A percentile compares a stretch with the other conserved stretches of the same genome.
phyloP scores from a whole-genome alignment of 2,113 vertebrate genomes.

The Hemiprocne comata region DNA sequence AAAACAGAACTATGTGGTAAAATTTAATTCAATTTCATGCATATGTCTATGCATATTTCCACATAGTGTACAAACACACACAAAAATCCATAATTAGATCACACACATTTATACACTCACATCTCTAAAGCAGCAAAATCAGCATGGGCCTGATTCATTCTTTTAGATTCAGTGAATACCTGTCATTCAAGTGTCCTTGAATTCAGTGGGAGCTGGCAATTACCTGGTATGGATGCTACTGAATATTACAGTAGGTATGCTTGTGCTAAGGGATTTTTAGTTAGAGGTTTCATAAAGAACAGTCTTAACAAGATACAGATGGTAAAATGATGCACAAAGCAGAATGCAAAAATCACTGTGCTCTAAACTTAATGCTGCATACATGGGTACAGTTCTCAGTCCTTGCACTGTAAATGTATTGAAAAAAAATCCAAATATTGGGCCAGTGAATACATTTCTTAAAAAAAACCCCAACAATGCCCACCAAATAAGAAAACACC shows the following conservation, averaged over 20 bases:
- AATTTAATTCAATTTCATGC: background rate
- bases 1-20: background rate
- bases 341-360: slow-evolving; percentile 14
- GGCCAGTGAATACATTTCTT: background rate
- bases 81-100: background rate
- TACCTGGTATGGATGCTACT: background rate
- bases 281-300: slow-evolving; percentile 37
- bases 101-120: background rate
- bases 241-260: slow-evolving; percentile 6
- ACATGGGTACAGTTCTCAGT: background rate
- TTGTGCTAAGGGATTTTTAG: background rate
- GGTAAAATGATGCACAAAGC: slow-evolving; percentile 27
- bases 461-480: background rate
- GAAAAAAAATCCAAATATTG: background rate
- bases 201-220: background rate
- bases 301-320: slow-evolving; percentile 52
- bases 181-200: background rate
- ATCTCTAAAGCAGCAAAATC: background rate
- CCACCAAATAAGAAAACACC: background rate
- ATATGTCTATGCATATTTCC: background rate
- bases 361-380: slow-evolving; percentile 5
- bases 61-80: background rate
- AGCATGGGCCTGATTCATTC: background rate
- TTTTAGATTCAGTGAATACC: background rate
- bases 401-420: background rate